These are phyloP conservation scores for Philaethria dido DNA, from an alignment of 2,888 invertebrate species.

Conservation along the genomic window DNA sequence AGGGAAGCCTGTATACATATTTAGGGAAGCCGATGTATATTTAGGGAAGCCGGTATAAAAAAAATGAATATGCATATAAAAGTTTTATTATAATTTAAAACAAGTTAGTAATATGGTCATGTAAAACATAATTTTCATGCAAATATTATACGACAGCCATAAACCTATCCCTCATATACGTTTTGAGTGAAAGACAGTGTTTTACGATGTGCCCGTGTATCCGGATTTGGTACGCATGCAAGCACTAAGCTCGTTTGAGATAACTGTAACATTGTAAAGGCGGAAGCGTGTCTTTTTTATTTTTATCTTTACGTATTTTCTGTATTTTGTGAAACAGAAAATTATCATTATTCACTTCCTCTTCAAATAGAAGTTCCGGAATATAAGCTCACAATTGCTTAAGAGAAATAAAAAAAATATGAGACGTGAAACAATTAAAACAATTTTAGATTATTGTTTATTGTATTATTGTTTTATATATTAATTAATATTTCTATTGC, in stretches of 20 bases:
- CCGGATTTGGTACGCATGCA: slow-evolving; percentile 42
- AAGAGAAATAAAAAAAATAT: too few species aligned
- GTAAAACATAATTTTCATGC: slow-evolving; percentile 18
- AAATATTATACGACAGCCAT: slow-evolving; percentile 5
- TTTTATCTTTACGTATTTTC: background rate
- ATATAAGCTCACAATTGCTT: too few species aligned
- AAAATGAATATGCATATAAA: background rate
- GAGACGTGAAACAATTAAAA: too few species aligned
- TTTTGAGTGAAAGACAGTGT: slow-evolving; percentile 37
- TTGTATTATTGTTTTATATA: too few species aligned
- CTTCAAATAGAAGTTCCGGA: too few species aligned
- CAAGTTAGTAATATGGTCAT: background rate
- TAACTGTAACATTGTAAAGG: background rate
- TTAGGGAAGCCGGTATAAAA: too few species aligned
- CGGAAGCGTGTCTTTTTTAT: slow-evolving; percentile 23
- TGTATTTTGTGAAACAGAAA: too few species aligned
- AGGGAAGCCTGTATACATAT: too few species aligned
- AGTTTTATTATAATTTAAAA: background rate
- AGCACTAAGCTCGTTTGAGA: slow-evolving; percentile 40
- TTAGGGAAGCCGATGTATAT: too few species aligned
- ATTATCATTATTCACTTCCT: too few species aligned
- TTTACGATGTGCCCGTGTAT: slow-evolving; percentile 40
- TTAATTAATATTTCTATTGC: too few species aligned
- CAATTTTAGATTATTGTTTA: too few species aligned
- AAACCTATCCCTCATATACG: slow-evolving; percentile 23